These are phyloP conservation scores for Drosophila mojavensis DNA, from an alignment of 1,140 invertebrate species.

Conservation along the genomic window DNA sequence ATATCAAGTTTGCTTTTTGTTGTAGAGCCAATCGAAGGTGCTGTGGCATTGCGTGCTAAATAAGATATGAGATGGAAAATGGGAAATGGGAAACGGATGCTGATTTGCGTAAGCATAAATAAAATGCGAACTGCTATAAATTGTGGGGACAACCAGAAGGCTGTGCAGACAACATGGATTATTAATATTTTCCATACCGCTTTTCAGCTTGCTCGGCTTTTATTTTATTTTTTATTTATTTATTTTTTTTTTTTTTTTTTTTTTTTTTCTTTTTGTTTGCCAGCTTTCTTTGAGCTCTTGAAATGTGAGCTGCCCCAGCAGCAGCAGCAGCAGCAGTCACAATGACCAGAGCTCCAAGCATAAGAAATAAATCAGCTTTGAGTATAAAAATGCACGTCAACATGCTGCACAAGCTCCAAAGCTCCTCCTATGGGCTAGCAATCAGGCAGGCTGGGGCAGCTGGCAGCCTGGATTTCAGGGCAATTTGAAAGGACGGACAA, in stretches of 20 bases:
- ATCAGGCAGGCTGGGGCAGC: conserved; percentile 50
- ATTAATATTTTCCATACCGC: conserved; percentile 78
- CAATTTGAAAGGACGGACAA: conserved; percentile 20
- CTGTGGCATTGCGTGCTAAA: conserved; percentile 27
- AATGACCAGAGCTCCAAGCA: conserved; percentile 49
- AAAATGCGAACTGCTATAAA: conserved; percentile 49
- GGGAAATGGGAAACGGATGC: conserved; percentile 4
- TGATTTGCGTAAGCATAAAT: conserved; percentile 54
- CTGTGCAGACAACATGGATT: conserved; percentile 45
- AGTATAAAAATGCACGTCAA: conserved; percentile 69
- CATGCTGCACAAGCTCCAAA: conserved; percentile 46
- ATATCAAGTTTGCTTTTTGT: no score
- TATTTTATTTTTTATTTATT: conserved; percentile 10
- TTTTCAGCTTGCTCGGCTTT: conserved; percentile 31
- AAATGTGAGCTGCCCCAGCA: conserved; percentile 50
- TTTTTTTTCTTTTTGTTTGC: no score
- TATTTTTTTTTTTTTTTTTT: no score
- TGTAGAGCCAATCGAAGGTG: conserved; percentile 42
- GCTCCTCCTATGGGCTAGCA: conserved; percentile 15
- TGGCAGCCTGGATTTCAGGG: conserved; percentile 11
- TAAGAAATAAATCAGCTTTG: conserved; percentile 66
- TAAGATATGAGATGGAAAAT: conserved; percentile 35
- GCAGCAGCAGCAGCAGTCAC: conserved; percentile 26
- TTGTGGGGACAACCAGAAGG: conserved; percentile 15
- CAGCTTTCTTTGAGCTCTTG: conserved; percentile 66